phyloP scores from a whole-genome alignment of 1,140 invertebrate genomes.

The Caenorhabditis remanei region DNA sequence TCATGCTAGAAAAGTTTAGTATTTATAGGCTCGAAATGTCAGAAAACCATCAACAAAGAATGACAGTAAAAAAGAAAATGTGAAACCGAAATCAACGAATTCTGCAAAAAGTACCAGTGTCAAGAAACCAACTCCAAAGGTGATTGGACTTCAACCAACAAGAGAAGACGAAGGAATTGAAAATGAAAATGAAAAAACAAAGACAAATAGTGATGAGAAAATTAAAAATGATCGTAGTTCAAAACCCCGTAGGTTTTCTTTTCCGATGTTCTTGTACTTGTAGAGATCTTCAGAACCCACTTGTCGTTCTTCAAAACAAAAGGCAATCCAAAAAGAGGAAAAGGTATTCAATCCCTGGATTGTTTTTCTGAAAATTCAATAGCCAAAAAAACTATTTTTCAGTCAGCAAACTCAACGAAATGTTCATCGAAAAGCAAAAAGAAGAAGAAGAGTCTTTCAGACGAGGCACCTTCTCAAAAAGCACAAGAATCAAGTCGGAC shows the following conservation, averaged over 20 bases:
- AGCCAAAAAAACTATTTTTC: too few relatives aligned
- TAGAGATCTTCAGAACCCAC: not conserved
- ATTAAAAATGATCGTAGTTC: not conserved
- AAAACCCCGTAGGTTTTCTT: not conserved
- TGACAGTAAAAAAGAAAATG: not conserved
- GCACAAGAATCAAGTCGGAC: not conserved
- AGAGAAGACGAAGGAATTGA: slow-evolving; percentile 38
- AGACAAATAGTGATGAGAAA: not conserved
- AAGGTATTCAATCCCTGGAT: too few relatives aligned
- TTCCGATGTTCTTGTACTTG: not conserved
- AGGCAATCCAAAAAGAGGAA: not conserved
- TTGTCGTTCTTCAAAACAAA: not conserved
- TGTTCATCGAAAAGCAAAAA: not conserved
- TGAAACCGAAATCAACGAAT: too few relatives aligned
- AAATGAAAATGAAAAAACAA: not conserved
- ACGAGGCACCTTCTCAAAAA: not conserved
- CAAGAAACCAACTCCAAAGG: not conserved
- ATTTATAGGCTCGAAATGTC: not conserved
- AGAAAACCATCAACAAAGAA: too few relatives aligned
- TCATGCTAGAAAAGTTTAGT: too few relatives aligned
- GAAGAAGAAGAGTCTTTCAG: not conserved
- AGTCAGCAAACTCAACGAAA: too few relatives aligned
- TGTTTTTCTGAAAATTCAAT: too few relatives aligned
- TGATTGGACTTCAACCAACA: slow-evolving; percentile 19
- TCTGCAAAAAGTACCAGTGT: not conserved